These are phyloP conservation scores for Octopus sinensis DNA, from an alignment of 1,140 invertebrate species.

Conservation along the genomic window DNA sequence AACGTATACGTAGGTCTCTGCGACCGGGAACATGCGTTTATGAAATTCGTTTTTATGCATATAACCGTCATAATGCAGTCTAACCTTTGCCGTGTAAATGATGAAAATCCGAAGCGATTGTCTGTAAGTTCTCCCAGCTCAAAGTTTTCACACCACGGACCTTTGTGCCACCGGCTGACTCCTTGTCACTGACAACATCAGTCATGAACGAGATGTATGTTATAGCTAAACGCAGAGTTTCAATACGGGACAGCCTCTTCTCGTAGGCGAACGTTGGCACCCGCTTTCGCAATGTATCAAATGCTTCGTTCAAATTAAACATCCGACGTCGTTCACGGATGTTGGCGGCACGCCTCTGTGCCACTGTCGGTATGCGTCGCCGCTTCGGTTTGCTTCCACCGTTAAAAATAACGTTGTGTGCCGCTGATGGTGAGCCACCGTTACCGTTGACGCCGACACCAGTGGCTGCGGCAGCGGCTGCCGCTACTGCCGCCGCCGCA, in stretches of 20 bases:
- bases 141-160: neutral
- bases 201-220: constrained; percentile 98
- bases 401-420: too few species aligned
- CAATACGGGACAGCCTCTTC: constrained; percentile 92
- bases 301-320: constrained; percentile 97
- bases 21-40: too few species aligned
- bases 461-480: neutral
- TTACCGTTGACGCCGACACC: neutral
- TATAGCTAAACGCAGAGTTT: constrained; percentile 91
- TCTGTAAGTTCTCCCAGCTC: constrained; percentile 8
- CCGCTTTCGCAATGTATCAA: constrained; percentile 64
- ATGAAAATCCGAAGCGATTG: neutral
- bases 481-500: neutral
- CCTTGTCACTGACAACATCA: constrained; percentile 68
- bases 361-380: constrained; percentile 37
- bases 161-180: constrained; percentile 24
- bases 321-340: constrained; percentile 83
- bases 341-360: constrained; percentile 48
- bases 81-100: neutral
- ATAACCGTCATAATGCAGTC: neutral
- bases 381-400: neutral
- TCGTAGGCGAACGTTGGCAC: constrained; percentile 98
- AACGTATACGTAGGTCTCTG: too few species aligned
- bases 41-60: too few species aligned
- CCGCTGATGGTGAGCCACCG: neutral